Evolutionary conservation across 2,888 invertebrate species (phyloP), one percentile per base, ranked within the genome.

Genomic region (Masnerella sp.): DNA sequence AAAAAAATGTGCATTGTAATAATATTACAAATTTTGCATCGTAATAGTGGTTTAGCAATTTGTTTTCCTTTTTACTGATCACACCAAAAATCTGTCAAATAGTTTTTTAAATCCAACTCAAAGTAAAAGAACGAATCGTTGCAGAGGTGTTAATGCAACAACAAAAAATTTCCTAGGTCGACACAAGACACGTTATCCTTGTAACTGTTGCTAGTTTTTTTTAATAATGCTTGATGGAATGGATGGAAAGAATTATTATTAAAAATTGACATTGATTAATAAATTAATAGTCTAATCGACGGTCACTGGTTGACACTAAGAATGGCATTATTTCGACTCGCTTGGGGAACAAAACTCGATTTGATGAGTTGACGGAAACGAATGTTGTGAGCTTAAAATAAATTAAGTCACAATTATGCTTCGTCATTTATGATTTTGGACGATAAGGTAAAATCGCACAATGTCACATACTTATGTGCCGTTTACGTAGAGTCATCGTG

Each of bases 131-230:
- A 43, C 20, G 38, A 5, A 12, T 42, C 8, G 42, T 4, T 22
- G 5, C 32, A 20, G 17, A 42, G 40, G 51, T 51, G 40, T 42
- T 51, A 62, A 51, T 42, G 42, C 43, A 17, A 11, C 5, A 38
- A 38, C 4, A 47, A 52, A 65, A 61, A 45, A 54, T 20, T 38
- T 45, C 38, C 45, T 65, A 38, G 45, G 65, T 52, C 54, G 38
- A 17, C 52, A 20, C n/a, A 8, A 45, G 22, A 49, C 65, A 56
- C 7, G 56, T 65, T 65, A 38, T 28, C 65, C 65, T 65, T 65
- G 65, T 56, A 65, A 65, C 65, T 65, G 28, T 65, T 62, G 34
- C 34, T 43, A 34, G 17, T 62, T 62, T 38, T 65, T 65, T 32
- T 18, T 15, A 8, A 11, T 5, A 51, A 20, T 11, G 34, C 42